Conservation (phyloP, 1,140 invertebrate species). For the Paraescarpia echinospica region DNA sequence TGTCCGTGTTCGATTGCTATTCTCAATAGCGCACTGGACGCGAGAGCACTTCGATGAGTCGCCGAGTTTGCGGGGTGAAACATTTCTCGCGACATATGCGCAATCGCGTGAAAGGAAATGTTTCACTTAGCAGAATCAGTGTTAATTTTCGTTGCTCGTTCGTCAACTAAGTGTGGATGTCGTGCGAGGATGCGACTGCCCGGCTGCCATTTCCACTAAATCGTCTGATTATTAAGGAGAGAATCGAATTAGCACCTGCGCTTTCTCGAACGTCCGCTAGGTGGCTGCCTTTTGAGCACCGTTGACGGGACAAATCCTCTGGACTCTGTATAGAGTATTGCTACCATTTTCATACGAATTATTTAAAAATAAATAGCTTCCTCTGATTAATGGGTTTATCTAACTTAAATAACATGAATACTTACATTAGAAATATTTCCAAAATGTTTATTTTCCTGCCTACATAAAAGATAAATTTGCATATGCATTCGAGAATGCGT, state of each 20-base stretch:
- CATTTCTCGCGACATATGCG: background rate
- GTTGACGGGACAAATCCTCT: background rate
- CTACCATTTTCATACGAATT: background rate
- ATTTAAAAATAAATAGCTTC: too few relatives aligned
- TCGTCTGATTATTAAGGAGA: background rate
- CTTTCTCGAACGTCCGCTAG: background rate
- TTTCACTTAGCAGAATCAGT: background rate
- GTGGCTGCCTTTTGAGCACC: background rate
- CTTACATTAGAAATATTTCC: background rate
- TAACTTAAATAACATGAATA: background rate
- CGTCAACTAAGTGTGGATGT: background rate
- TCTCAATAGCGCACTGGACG: background rate
- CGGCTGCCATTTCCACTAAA: background rate
- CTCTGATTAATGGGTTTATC: background rate
- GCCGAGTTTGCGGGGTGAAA: background rate
- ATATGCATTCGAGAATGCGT: too few relatives aligned
- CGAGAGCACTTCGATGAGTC: background rate
- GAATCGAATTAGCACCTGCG: background rate
- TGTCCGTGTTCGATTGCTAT: background rate
- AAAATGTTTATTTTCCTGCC: background rate
- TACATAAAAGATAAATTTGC: background rate
- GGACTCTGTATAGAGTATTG: background rate
- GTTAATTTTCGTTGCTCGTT: slow-evolving; percentile 5
- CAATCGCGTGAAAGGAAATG: background rate
- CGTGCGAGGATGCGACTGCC: background rate